Percentiles rank a stretch among this genome's conserved stretches.
Evolutionary conservation across 2,888 invertebrate genomes (phyloP).

Genomic region (Panopea generosa): DNA sequence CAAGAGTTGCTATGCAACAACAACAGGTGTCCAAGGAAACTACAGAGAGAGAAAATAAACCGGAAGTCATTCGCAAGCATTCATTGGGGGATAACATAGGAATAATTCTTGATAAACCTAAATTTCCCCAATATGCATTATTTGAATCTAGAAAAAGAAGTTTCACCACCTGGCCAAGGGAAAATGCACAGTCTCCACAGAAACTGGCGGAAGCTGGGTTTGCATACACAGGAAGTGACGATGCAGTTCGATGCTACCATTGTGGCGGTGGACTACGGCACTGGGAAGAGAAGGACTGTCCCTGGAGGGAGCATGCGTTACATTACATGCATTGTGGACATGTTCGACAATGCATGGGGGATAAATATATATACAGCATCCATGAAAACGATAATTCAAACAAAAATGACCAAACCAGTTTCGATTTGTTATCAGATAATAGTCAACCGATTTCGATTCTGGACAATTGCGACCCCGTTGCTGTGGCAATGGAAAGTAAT

Average conservation of each 20-base stretch:
- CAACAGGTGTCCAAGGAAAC: too few relatives aligned
- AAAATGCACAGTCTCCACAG: background rate
- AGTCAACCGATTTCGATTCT: too few relatives aligned
- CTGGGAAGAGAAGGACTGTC: constrained; percentile 7
- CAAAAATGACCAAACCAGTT: background rate
- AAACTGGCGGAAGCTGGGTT: constrained; percentile 25
- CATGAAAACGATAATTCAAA: too few relatives aligned
- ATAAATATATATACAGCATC: background rate
- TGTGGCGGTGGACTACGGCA: constrained; percentile 9
- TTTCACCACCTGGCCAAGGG: constrained; percentile 9
- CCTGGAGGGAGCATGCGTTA: constrained; percentile 22
- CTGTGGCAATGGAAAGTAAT: background rate
- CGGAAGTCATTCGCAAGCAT: too few relatives aligned
- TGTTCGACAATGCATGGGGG: constrained; percentile 15
- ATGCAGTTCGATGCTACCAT: constrained; percentile 18
- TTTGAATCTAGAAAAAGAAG: background rate
- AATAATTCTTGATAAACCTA: constrained; percentile 19
- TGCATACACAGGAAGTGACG: constrained; percentile 17
- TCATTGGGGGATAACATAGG: constrained; percentile 5
- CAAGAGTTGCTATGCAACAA: too few relatives aligned
- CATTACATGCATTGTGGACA: constrained; percentile 9
- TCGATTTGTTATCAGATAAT: background rate
- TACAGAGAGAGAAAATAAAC: too few relatives aligned
- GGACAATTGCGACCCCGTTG: too few relatives aligned
- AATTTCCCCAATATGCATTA: constrained; percentile 6